A percentile compares a stretch with the other conserved stretches of the same genome.
Evolutionary conservation across 2,113 vertebrate species (phyloP).

Genomic region (Antennarius striatus): DNA sequence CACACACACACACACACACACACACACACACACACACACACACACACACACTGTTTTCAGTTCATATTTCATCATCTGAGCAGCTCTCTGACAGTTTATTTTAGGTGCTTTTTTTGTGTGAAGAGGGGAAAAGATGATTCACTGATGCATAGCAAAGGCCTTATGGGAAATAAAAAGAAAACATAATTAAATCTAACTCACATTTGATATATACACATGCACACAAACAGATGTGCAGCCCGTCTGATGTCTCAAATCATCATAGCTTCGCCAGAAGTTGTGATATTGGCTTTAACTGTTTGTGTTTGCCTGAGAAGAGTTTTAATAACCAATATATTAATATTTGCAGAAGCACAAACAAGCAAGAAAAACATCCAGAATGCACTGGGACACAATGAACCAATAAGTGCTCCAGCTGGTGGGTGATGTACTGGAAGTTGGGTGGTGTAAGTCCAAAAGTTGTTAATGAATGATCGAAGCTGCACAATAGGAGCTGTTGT

Average conservation of each 20-base stretch:
- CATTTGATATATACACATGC: neutral
- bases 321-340: no score
- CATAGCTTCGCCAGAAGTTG: neutral
- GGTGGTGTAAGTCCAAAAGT: no score
- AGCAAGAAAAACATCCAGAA: no score
- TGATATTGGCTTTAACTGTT: no score
- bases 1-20: slow-evolving; percentile 50
- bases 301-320: no score
- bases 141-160: slow-evolving; percentile 10
- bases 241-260: neutral
- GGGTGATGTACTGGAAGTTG: no score
- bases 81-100: slow-evolving; percentile 73
- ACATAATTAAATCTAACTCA: slow-evolving; percentile 8
- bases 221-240: slow-evolving; percentile 1
- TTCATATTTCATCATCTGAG: slow-evolving; percentile 56
- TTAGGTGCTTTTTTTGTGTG: slow-evolving; percentile 58
- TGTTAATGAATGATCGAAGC: no score
- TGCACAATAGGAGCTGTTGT: no score
- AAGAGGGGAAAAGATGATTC: slow-evolving; percentile 36
- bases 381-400: no score
- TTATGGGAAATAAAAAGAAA: no score
- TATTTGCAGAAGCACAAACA: no score
- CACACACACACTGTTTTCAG: slow-evolving; percentile 31
- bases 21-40: slow-evolving; percentile 12
- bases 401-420: no score